Evolutionary conservation across 2,797 vertebrate species (phyloP), one percentile per base, ranked within the genome.

Genomic region (Anableps anableps): DNA sequence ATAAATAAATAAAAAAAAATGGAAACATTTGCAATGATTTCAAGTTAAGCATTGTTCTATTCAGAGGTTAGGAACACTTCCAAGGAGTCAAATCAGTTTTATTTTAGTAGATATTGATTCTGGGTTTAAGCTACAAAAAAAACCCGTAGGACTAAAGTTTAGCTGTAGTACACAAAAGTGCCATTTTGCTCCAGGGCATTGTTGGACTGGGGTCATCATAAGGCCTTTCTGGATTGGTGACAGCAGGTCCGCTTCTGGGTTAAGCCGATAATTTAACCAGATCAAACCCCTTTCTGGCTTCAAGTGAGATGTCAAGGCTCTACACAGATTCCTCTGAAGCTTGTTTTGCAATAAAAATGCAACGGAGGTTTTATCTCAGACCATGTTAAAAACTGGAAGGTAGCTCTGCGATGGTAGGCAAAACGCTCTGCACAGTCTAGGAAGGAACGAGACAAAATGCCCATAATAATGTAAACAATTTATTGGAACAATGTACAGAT

Each of bases 401-500:
- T 53, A 53, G n/a, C 19, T 5, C 29, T 60, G n/a, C n/a, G 14
- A 60, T 6, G 4, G 58, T 29, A 14, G 55, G 23, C 23, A 60
- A 38, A 10, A n/a, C 45, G 29, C 23, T 60, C 38, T 58, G 43
- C 14, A 51, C 19, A 36, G 43, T 41, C 5, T n/a, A 36, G n/a
- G 9, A 82, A 76, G 36, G 83, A 1, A 74, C 47, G 76, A 74
- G n/a, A 80, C 80, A 83, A 31, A 72, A 80, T 16, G 14, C 45
- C 47, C 43, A 17, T 13, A 90, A 94, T 96, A 97, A 97, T 97
- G 97, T 98, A 97, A 99, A 98, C 97, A 96, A 97, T 99, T 99
- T 99, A 99, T 99, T 99, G 97, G 91, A 95, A 95, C 96, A 96
- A 95, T 95, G 93, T 96, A 98, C 97, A 98, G 96, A 97, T 96